Conservation (phyloP, 2,888 invertebrate genomes). For the Cancer borealis region DNA sequence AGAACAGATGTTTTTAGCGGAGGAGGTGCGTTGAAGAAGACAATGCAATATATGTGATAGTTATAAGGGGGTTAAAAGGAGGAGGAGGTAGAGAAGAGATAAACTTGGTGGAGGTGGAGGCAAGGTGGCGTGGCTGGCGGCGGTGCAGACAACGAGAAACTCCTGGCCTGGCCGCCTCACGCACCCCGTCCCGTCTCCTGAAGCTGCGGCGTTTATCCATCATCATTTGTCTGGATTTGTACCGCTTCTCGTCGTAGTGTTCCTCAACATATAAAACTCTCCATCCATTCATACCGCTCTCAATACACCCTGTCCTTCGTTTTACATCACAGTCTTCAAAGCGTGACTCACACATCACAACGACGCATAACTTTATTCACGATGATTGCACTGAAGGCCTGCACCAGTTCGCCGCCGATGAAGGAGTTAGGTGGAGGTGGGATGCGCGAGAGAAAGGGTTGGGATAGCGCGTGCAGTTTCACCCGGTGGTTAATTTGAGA, state of each 20-base stretch:
- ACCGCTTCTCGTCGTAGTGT: background rate
- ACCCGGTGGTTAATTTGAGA: conserved; percentile 65
- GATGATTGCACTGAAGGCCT: background rate
- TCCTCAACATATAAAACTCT: background rate
- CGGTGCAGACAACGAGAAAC: conserved; percentile 16
- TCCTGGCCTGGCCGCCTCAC: background rate
- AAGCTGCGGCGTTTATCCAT: conserved; percentile 14
- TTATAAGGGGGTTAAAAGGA: background rate
- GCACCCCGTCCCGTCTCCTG: background rate
- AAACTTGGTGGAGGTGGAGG: background rate
- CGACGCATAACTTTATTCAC: background rate
- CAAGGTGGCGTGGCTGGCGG: conserved; percentile 48
- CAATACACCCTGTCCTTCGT: background rate
- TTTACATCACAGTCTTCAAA: background rate
- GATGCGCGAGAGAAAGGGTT: background rate
- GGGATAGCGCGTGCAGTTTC: conserved; percentile 50
- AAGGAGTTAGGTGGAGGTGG: background rate
- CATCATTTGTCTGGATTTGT: conserved; percentile 7
- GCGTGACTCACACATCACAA: background rate
- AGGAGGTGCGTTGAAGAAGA: background rate
- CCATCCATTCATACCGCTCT: background rate
- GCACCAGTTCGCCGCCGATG: background rate
- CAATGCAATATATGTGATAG: background rate
- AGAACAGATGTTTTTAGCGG: background rate
- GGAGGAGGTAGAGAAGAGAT: background rate